Conservation (phyloP, 2,113 vertebrate genomes). For the Corydoras maculifer region DNA sequence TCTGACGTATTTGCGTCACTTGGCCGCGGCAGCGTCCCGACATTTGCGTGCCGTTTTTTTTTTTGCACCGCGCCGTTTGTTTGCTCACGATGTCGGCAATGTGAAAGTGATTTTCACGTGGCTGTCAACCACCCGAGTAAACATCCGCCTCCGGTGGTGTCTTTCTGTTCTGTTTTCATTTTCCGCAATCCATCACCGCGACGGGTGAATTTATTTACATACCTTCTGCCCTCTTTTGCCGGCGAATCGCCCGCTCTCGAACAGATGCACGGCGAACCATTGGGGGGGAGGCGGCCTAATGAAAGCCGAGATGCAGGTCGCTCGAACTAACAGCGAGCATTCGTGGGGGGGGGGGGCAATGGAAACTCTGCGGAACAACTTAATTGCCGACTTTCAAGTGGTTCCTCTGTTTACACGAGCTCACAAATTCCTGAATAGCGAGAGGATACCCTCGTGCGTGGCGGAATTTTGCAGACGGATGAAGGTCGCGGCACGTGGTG, state of each 20-base stretch:
- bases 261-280: conserved; percentile 9
- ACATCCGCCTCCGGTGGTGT: not conserved
- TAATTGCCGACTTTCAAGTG: conserved; percentile 27
- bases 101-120: conserved; percentile 4
- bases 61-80: not conserved
- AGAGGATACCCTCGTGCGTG: conserved; percentile 21
- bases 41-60: not conserved
- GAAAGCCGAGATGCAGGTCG: conserved; percentile 44
- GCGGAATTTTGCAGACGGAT: conserved; percentile 41
- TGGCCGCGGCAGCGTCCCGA: not conserved
- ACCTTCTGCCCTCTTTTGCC: conserved; percentile 1
- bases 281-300: conserved; percentile 16
- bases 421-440: conserved; percentile 29
- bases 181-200: conserved; percentile 8
- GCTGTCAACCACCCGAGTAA: not conserved
- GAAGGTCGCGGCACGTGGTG: conserved; percentile 29
- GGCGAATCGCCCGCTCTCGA: not conserved
- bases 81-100: too few relatives aligned
- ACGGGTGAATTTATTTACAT: conserved; percentile 3
- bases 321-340: conserved; percentile 20
- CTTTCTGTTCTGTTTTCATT: conserved; percentile 2
- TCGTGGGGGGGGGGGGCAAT: conserved; percentile 23
- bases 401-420: conserved; percentile 34
- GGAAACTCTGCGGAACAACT: conserved; percentile 17
- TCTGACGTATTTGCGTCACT: not conserved